These are phyloP conservation scores for Lichenostomus cassidix DNA, from an alignment of 2,113 vertebrate genomes.

Conservation along the genomic window DNA sequence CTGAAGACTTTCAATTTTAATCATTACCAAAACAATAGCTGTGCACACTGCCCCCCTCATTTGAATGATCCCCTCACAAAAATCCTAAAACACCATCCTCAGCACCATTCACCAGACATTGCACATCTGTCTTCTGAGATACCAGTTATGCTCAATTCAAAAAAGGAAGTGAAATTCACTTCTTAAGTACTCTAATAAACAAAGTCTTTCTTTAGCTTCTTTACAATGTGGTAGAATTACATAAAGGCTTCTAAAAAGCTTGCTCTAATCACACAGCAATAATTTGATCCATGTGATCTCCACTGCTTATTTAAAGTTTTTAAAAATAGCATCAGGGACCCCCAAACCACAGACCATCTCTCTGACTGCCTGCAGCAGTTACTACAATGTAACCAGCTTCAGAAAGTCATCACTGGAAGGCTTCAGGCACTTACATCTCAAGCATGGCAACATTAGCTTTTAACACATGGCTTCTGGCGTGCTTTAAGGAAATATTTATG, in stretches of 20 bases:
- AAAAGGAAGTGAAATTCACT: neutral
- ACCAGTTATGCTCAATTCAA: neutral
- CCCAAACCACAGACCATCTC: neutral
- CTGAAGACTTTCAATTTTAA: neutral
- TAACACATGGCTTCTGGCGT: neutral
- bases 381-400: neutral
- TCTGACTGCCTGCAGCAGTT: neutral
- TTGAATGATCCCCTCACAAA: neutral
- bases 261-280: neutral
- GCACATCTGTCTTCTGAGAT: neutral
- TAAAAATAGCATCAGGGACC: neutral
- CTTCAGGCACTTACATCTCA: neutral
- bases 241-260: neutral
- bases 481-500: constrained; percentile 2
- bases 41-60: neutral
- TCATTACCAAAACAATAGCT: neutral
- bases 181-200: neutral
- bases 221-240: neutral
- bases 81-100: neutral
- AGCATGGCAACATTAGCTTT: neutral
- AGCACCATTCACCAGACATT: neutral
- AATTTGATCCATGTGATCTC: neutral
- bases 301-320: neutral
- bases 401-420: neutral
- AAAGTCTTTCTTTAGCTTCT: neutral